These are phyloP conservation scores for Mya arenaria DNA, from an alignment of 1,140 invertebrate species.

Conservation along the genomic window DNA sequence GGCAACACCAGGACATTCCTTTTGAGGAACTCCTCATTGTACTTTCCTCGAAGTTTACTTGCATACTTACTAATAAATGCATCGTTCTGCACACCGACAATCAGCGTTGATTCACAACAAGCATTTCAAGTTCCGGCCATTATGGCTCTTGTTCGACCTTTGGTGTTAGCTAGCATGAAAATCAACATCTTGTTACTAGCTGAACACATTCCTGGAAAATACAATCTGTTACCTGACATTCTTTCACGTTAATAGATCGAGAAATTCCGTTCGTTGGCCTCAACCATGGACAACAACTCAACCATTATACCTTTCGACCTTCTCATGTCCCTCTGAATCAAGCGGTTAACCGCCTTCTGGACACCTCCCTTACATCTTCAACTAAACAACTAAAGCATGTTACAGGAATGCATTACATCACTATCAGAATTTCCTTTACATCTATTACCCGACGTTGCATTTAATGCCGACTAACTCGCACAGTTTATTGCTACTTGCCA, in stretches of 20 bases:
- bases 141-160: conserved; percentile 43
- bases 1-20: background rate
- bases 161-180: conserved; percentile 26
- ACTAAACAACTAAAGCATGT: background rate
- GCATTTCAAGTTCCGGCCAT: conserved; percentile 11
- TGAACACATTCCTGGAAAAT: conserved; percentile 44
- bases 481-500: conserved; percentile 13
- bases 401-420: conserved; percentile 14
- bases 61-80: background rate
- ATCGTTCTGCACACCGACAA: conserved; percentile 45
- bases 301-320: background rate
- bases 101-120: conserved; percentile 19
- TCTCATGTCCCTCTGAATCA: background rate
- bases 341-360: background rate
- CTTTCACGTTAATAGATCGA: background rate
- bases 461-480: background rate
- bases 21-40: background rate
- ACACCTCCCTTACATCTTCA: conserved; percentile 8
- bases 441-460: background rate
- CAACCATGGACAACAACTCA: conserved; percentile 16
- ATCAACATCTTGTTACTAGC: conserved; percentile 36
- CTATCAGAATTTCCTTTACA: background rate
- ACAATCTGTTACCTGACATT: conserved; percentile 14
- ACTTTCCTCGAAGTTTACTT: background rate
- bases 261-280: background rate